These are phyloP conservation scores for Coleophora deauratella DNA, from an alignment of 2,888 invertebrate genomes.

Conservation along the genomic window DNA sequence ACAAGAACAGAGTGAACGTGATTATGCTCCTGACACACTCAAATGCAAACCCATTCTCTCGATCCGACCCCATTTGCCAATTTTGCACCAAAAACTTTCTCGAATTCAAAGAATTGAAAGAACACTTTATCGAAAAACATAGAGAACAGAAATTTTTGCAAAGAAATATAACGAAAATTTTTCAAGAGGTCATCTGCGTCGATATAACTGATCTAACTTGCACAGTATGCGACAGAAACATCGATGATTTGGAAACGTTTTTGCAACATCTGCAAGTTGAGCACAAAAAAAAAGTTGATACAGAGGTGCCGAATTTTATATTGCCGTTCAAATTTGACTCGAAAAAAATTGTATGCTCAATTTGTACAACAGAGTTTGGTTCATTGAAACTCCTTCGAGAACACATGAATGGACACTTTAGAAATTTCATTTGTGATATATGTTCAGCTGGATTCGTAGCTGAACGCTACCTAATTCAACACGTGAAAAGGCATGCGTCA, in stretches of 20 bases:
- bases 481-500: conserved; percentile 24
- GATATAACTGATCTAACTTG: conserved; percentile 28
- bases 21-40: conserved; percentile 34
- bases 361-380: conserved; percentile 18
- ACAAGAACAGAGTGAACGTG: conserved; percentile 33
- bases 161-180: too few species aligned
- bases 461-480: conserved; percentile 14
- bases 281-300: conserved; percentile 22
- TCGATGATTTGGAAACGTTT: conserved; percentile 7
- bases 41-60: conserved; percentile 38
- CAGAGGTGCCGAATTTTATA: conserved; percentile 28
- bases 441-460: conserved; percentile 34
- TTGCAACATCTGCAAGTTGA: conserved; percentile 11
- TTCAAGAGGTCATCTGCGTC: conserved; percentile 27
- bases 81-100: conserved; percentile 33
- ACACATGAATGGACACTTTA: conserved; percentile 39
- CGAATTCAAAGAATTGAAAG: conserved; percentile 32
- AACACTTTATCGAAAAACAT: conserved; percentile 38
- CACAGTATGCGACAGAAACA: conserved; percentile 5
- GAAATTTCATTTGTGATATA: conserved; percentile 31
- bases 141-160: conserved; percentile 21
- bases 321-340: conserved; percentile 32
- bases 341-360: conserved; percentile 19
- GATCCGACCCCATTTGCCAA: conserved; percentile 27
- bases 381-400: conserved; percentile 20